Evolutionary conservation across 2,888 invertebrate genomes (phyloP), one percentile per base, ranked within the genome.

Genomic region (Troilus luridus): DNA sequence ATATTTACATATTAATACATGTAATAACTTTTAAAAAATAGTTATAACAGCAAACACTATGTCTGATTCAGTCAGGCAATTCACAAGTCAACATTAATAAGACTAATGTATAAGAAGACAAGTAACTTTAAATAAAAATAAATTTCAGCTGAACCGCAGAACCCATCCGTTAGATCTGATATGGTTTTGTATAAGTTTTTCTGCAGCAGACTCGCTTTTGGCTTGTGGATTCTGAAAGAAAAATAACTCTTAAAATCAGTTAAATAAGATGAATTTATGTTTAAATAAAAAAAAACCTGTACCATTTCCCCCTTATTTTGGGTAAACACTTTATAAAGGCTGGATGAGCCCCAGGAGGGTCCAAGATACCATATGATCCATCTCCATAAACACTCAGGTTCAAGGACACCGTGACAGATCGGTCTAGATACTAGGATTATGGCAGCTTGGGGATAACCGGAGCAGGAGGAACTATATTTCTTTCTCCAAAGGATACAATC

Each of bases 101-200:
- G 85, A 85, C 85, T 85, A 85, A 85, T n/a, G 14, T 85, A 85
- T 11, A 12, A 58, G 85, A 56, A 77, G 72, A 85, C 85, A 12
- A 41, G n/a, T 85, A 56, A 85, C 12, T 56, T 12, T 56, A 56
- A 85, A 85, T n/a, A 85, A n/a, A 85, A 85, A 85, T 85, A 85
- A 85, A 17, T 85, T 85, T 85, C 85, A 85, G 85, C 85, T 85
- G 56, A 85, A 58, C n/a, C 56, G 54, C 12, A 85, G 56, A 88
- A 89, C 88, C 92, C 92, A 92, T 24, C 92, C 91, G 77, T 91
- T 92, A 21, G 91, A 91, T 27, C 92, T 91, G 56, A 92, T 91
- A 72, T 92, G 92, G 54, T 92, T 91, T 59, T 92, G 92, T 58
- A 92, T 92, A 90, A 92, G 92, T 90, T 92, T 92, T 89, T 92